phyloP scores from a whole-genome alignment of 2,797 vertebrate genomes.

The Hydrophis major region DNA sequence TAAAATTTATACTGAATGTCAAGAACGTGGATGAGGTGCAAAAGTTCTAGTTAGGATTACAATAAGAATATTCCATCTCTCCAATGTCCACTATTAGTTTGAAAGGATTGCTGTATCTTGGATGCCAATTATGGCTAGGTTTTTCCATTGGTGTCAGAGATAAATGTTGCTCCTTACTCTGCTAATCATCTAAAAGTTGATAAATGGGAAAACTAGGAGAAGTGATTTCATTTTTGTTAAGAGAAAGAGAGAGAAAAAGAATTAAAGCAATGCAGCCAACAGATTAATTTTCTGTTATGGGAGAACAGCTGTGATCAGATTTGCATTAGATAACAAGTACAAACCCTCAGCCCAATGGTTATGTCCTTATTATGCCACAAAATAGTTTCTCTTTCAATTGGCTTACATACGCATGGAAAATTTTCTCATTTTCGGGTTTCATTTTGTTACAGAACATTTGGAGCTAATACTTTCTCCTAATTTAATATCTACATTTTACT shows the following conservation, averaged over 20 bases:
- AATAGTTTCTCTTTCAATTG: background rate
- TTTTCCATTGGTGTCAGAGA: background rate
- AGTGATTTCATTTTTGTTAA: background rate
- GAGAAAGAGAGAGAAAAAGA: background rate
- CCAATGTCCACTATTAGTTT: background rate
- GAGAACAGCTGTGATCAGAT: background rate
- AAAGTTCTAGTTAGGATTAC: background rate
- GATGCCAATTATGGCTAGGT: background rate
- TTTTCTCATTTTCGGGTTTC: background rate
- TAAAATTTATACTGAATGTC: background rate
- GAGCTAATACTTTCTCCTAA: slow-evolving; percentile 2
- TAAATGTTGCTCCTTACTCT: background rate
- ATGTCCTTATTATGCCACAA: background rate
- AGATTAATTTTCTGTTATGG: background rate
- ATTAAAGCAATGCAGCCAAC: background rate
- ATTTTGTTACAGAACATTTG: background rate
- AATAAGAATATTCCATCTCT: background rate
- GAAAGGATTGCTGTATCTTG: background rate
- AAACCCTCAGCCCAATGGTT: background rate
- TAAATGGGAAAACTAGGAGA: background rate
- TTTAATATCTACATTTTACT: slow-evolving; percentile 27
- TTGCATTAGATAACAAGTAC: background rate
- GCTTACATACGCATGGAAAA: background rate
- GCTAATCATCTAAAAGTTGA: background rate
- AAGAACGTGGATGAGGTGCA: background rate